Base-by-base conservation (phyloP, 2,797 vertebrate genomes). In the Clamator glandarius region DNA sequence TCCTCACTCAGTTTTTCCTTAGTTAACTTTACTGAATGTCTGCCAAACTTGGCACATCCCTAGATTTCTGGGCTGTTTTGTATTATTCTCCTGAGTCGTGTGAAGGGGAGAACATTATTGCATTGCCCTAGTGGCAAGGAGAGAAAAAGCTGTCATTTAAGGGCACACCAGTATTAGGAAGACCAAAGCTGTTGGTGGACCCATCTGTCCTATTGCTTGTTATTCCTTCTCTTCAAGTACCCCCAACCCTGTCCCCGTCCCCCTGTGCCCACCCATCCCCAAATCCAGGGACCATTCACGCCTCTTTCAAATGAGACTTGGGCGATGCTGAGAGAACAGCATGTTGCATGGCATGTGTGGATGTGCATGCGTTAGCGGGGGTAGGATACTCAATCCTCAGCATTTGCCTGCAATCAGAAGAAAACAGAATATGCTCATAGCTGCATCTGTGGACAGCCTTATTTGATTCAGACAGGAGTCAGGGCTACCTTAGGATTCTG, bases 291-390 rank as follows among this genome's bases (percentile, higher is more conserved):
- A 80, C 64, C 44, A 70, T 94, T 95, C 88, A 96, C 96, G 89
- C 90, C 90, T 83, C 90, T 91, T 93, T 90, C 93, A 95, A 96
- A 95, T 68, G 90, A 96, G 96, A 82, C 82, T 89, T 62, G 62
- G 75, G 84, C 33, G 62, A 92, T 72, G 94, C 92, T 96, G 95
- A 93, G 87, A 57, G 93, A 92, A 15, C 77, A 69, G 94, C 73
- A 91, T 84, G 94, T 79, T 91, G 95, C 85, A 63, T 58, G 90
- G 93, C 23, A 20, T 64, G 90, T 58, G 81, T 74, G 42, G 73
- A 4, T 83, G 68, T 93, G 94, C 86, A 74, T 82, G 94, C 81
- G 33, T 69, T 69, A 5, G 36, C 41, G 50, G 93, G 86, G 95
- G 72, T 84, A 90, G 90, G 61, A 13, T 79, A 35, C 68, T 54